Base-by-base conservation (phyloP, 2,113 vertebrate genomes). In the Pterocles orientalis region DNA sequence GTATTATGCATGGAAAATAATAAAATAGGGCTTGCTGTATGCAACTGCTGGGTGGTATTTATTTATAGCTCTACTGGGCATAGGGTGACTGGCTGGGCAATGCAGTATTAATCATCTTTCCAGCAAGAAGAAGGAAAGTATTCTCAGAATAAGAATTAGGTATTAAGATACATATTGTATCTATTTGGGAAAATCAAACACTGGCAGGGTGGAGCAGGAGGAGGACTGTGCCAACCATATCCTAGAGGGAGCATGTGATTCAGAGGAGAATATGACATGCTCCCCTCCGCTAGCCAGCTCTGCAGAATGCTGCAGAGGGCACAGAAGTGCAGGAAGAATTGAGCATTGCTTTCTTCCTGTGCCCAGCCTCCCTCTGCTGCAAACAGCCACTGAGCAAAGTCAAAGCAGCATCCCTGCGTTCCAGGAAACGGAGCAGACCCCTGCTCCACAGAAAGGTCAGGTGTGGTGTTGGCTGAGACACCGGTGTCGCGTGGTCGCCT, bases 1-100 rank as follows among this genome's bases (percentile, higher is more conserved):
- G 29, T 86, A 61, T 72, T 95, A 96, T 95, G 95, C 96, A 96
- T 94, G 90, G 91, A 96, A 94, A 96, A 96, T 92, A 95, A 96
- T 94, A 94, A 95, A 93, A 86, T 61, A 82, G 25, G 15, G 23
- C 28, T 96, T 95, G 66, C 83, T 91, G n/a, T 72, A 87, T 85
- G 77, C 92, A 96, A 54, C 57, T 91, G 50, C 91, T 84, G 77
- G 77, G 95, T 89, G 91, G 91, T 91, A 95, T 94, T 94, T 96
- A 97, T 95, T 97, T 96, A 96, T 97, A 96, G 91, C 66, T 93
- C 86, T 83, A 0, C 77, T 85, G 94, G 76, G 77, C 80, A 96
- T 82, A 94, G 86, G 84, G 82, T 94, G 94, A 91, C 94, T 94
- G 77, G 90, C 88, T 93, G 73, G 91, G 83, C 88, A 92, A 96